Conservation (phyloP, 2,797 vertebrate genomes). For the Aldrovandia affinis region DNA sequence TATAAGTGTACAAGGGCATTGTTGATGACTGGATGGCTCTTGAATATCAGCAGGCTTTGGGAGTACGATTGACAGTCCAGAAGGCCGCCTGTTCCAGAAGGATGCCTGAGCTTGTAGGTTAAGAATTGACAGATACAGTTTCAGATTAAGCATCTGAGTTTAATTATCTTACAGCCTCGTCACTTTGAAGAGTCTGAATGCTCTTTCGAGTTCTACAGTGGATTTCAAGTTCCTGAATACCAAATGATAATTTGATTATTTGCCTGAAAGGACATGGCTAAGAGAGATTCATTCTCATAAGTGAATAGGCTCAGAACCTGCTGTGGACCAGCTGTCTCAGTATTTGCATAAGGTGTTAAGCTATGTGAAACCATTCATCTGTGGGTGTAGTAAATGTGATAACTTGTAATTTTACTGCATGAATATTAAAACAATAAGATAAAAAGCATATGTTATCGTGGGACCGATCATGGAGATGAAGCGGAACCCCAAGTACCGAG, state of each 20-base stretch:
- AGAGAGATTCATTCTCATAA: constrained; percentile 23
- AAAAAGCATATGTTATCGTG: neutral
- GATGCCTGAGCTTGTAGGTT: neutral
- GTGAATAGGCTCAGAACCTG: neutral
- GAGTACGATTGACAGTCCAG: neutral
- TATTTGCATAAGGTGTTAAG: neutral
- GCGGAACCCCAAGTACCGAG: neutral
- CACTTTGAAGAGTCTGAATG: neutral
- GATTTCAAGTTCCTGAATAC: neutral
- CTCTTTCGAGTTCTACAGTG: neutral
- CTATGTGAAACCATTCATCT: neutral
- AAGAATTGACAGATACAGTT: neutral
- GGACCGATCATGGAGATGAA: neutral
- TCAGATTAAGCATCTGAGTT: neutral
- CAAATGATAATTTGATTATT: constrained; percentile 1
- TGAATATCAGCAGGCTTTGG: too few species aligned
- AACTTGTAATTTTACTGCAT: neutral
- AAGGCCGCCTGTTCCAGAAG: neutral
- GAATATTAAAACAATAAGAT: neutral
- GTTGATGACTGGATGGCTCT: too few species aligned
- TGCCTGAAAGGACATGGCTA: neutral
- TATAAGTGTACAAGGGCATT: too few species aligned
- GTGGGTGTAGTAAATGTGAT: neutral
- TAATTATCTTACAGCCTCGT: neutral
- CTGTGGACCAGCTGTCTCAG: neutral